A percentile compares a stretch with the other conserved stretches of the same genome.
These are phyloP conservation scores for Lepisosteus osseus DNA, from an alignment of 2,113 vertebrate species.

Conservation along the genomic window DNA sequence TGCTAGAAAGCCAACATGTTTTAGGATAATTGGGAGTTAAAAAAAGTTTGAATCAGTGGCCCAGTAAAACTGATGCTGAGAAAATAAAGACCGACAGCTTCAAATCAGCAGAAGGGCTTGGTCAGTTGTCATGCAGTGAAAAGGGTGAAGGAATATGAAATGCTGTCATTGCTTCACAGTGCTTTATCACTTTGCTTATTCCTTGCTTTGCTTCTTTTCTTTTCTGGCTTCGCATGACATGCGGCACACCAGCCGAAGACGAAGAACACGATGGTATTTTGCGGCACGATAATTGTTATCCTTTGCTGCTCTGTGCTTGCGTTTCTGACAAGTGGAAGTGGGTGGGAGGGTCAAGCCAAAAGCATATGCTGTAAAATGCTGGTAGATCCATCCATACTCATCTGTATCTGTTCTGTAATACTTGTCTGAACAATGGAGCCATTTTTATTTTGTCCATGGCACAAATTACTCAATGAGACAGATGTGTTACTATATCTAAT, in stretches of 20 bases:
- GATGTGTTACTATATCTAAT: not conserved
- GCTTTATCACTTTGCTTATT: constrained; percentile 40
- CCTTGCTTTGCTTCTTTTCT: constrained; percentile 43
- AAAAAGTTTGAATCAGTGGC: no score
- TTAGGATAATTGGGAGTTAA: no score
- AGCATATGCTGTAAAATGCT: not conserved
- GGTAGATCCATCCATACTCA: no score
- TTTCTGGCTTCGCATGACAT: constrained; percentile 58
- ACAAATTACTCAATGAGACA: not conserved
- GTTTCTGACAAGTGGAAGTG: constrained; percentile 7
- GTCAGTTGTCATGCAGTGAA: not conserved
- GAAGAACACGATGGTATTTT: constrained; percentile 67
- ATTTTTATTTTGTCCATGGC: no score
- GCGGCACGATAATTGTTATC: constrained; percentile 43
- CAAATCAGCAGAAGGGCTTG: no score
- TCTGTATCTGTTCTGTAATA: no score
- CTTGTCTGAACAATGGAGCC: no score
- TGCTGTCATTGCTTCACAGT: constrained; percentile 33
- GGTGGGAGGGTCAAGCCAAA: constrained; percentile 53
- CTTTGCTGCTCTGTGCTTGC: constrained; percentile 43
- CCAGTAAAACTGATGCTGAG: no score
- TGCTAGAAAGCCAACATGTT: no score
- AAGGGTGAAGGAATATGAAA: constrained; percentile 56
- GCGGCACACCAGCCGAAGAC: constrained; percentile 55
- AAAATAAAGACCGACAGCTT: no score